Evolutionary conservation across 1,140 invertebrate genomes (phyloP).

Genomic region (Lasioglossum baleicum): DNA sequence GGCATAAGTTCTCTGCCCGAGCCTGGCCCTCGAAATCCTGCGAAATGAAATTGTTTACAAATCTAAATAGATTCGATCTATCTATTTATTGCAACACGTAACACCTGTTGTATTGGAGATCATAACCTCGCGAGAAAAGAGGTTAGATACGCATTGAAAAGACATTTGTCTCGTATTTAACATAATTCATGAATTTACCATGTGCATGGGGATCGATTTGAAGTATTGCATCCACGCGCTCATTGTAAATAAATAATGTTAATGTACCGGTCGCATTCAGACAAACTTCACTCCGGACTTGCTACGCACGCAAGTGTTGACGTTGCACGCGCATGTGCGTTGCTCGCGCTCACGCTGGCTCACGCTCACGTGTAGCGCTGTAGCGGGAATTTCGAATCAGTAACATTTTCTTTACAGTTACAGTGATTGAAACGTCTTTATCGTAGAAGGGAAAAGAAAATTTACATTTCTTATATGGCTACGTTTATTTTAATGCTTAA

Average conservation of each 20-base stretch:
- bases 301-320: neutral
- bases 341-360: too few species aligned
- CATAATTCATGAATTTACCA: slow-evolving; percentile 76
- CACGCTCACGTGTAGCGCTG: neutral
- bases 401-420: neutral
- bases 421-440: too few species aligned
- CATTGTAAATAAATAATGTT: slow-evolving; percentile 58
- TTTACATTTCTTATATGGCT: too few species aligned
- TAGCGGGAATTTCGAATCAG: slow-evolving; percentile 35
- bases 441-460: too few species aligned
- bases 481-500: too few species aligned
- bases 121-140: neutral
- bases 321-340: slow-evolving; percentile 14
- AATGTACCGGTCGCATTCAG: neutral
- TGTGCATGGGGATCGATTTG: slow-evolving; percentile 82
- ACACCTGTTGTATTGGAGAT: neutral
- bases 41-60: slow-evolving; percentile 35
- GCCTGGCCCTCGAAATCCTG: slow-evolving; percentile 96
- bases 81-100: neutral
- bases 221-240: slow-evolving; percentile 71
- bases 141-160: neutral
- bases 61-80: too few species aligned
- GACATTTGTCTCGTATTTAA: neutral
- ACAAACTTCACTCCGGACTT: neutral
- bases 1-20: slow-evolving; percentile 91